Conservation (phyloP, 2,113 vertebrate species). For the Phocoena sinus region DNA sequence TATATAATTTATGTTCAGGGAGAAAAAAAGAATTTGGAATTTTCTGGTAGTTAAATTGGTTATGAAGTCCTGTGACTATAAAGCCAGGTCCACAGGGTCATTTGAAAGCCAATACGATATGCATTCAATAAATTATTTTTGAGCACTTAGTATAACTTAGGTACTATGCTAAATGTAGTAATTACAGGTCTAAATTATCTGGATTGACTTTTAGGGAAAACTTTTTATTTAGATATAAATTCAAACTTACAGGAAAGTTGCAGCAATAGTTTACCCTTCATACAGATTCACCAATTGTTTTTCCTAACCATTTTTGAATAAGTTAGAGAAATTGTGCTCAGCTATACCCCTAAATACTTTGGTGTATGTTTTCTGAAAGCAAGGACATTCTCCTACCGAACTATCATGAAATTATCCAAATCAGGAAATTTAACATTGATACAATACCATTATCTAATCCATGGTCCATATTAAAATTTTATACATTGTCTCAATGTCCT, state of each 20-base stretch:
- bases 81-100: constrained; percentile 8
- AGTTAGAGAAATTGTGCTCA: background rate
- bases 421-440: background rate
- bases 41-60: constrained; percentile 8
- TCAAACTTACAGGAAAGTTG: background rate
- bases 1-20: background rate
- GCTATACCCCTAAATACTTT: background rate
- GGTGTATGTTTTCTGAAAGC: background rate
- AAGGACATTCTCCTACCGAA: background rate
- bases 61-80: background rate
- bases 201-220: background rate
- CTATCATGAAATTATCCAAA: background rate
- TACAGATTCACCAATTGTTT: background rate
- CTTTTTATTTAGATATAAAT: background rate
- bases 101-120: background rate
- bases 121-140: background rate
- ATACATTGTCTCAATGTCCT: background rate
- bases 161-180: background rate
- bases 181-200: background rate
- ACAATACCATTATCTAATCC: background rate
- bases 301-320: background rate
- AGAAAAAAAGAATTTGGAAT: background rate
- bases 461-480: background rate
- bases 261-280: background rate
- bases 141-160: background rate